Evolutionary conservation across 2,888 invertebrate genomes (phyloP).

Genomic region (Boloria selene): DNA sequence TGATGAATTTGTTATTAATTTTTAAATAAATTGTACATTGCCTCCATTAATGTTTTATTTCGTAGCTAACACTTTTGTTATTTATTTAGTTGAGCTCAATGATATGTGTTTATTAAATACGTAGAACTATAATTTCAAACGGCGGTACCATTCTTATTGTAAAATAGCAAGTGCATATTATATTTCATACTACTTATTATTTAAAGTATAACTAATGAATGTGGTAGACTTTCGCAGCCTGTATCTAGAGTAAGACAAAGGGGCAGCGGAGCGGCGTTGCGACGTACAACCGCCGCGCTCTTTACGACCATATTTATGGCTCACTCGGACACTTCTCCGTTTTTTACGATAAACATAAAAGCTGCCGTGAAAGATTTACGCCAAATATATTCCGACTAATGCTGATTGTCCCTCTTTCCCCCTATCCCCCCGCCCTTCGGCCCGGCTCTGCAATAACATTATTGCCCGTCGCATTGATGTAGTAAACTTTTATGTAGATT

Average conservation of each 20-base stretch:
- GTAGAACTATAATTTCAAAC: too few relatives aligned
- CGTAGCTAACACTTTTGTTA: too few relatives aligned
- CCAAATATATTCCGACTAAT: slow-evolving; percentile 78
- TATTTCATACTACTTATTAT: too few relatives aligned
- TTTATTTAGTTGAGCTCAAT: too few relatives aligned
- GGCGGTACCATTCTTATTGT: too few relatives aligned
- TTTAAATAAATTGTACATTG: too few relatives aligned
- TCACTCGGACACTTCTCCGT: slow-evolving; percentile 71
- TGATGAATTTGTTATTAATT: too few relatives aligned
- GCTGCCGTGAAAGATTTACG: slow-evolving; percentile 79
- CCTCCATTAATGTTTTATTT: too few relatives aligned
- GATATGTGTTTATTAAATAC: too few relatives aligned
- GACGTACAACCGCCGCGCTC: slow-evolving; percentile 40
- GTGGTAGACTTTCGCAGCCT: too few relatives aligned
- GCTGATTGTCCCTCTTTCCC: slow-evolving; percentile 65
- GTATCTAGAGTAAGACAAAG: not conserved
- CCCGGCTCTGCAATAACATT: slow-evolving; percentile 40
- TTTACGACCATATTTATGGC: slow-evolving; percentile 78
- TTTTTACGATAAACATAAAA: slow-evolving; percentile 82
- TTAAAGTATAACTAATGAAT: not conserved
- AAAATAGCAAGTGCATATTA: too few relatives aligned
- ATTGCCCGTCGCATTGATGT: slow-evolving; percentile 35
- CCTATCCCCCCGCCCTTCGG: slow-evolving; percentile 45
- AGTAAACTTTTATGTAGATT: slow-evolving; percentile 37
- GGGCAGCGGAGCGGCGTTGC: slow-evolving; percentile 8